phyloP scores from a whole-genome alignment of 2,113 vertebrate species.

The Actenoides hombroni region DNA sequence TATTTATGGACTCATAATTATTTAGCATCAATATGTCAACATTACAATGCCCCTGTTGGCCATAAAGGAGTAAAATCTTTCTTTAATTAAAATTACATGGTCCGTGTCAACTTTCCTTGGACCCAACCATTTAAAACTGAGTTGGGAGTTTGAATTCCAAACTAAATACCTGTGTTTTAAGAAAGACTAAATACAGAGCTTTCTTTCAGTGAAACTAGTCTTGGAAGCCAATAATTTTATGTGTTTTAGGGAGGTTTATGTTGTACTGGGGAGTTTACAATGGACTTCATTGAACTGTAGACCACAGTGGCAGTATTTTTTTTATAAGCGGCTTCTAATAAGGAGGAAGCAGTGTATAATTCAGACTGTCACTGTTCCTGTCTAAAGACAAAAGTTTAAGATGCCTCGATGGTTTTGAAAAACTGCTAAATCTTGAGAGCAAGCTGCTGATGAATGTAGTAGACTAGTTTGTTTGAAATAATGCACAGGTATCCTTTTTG shows the following conservation, averaged over 20 bases:
- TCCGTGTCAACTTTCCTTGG: conserved; percentile 67
- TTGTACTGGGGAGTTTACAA: conserved; percentile 62
- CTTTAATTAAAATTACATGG: conserved; percentile 74
- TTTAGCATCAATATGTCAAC: conserved; percentile 64
- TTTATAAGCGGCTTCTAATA: conserved; percentile 54
- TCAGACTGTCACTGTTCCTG: conserved; percentile 50
- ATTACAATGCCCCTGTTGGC: conserved; percentile 55
- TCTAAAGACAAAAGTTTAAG: conserved; percentile 37
- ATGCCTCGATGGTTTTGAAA: conserved; percentile 3
- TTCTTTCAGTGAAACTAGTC: conserved; percentile 55
- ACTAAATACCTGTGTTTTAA: conserved; percentile 63
- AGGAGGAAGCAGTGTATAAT: conserved; percentile 61
- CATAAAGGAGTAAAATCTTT: conserved; percentile 67
- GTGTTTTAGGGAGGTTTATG: conserved; percentile 63
- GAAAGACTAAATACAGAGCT: conserved; percentile 58
- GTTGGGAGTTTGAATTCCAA: conserved; percentile 64
- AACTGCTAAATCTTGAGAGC: neutral
- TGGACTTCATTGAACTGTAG: conserved; percentile 65
- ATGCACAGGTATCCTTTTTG: neutral
- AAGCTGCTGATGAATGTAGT: neutral
- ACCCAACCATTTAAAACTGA: conserved; percentile 67
- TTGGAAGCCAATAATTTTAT: conserved; percentile 71
- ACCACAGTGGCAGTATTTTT: conserved; percentile 53
- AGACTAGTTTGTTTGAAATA: neutral
- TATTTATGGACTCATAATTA: conserved; percentile 68